phyloP scores from a whole-genome alignment of 1,140 invertebrate species.

The Lysiphlebus fabarum region DNA sequence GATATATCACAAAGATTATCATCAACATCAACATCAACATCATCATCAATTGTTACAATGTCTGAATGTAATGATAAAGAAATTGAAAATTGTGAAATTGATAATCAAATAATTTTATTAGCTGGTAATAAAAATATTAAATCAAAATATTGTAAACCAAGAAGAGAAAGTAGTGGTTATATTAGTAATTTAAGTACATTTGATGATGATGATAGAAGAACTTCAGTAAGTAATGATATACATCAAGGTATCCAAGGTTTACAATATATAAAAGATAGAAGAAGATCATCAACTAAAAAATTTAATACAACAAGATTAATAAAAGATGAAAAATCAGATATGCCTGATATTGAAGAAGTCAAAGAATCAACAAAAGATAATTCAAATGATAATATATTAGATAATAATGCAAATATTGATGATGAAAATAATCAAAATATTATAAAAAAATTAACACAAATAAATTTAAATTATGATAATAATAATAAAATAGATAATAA shows the following conservation, averaged over 20 bases:
- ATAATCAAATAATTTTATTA: background rate
- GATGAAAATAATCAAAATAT: background rate
- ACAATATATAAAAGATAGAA: constrained; percentile 25
- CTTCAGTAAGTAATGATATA: constrained; percentile 28
- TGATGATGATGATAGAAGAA: constrained; percentile 40
- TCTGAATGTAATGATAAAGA: background rate
- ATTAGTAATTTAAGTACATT: constrained; percentile 43
- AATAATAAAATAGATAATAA: background rate
- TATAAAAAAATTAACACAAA: background rate
- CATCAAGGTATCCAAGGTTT: constrained; percentile 27
- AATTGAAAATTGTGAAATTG: background rate
- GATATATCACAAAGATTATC: background rate
- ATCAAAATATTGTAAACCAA: constrained; percentile 25
- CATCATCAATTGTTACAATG: too few species aligned
- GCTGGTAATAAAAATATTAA: background rate
- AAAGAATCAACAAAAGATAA: constrained; percentile 26
- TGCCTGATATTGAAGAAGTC: constrained; percentile 40
- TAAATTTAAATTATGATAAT: background rate
- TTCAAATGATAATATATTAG: background rate
- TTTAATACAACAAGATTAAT: constrained; percentile 14
- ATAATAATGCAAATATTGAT: background rate
- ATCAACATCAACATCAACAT: background rate
- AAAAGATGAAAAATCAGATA: constrained; percentile 25
- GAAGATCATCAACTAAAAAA: constrained; percentile 32
- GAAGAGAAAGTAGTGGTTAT: constrained; percentile 47